These are phyloP conservation scores for Girardinus metallicus DNA, from an alignment of 2,797 vertebrate genomes.

Conservation along the genomic window DNA sequence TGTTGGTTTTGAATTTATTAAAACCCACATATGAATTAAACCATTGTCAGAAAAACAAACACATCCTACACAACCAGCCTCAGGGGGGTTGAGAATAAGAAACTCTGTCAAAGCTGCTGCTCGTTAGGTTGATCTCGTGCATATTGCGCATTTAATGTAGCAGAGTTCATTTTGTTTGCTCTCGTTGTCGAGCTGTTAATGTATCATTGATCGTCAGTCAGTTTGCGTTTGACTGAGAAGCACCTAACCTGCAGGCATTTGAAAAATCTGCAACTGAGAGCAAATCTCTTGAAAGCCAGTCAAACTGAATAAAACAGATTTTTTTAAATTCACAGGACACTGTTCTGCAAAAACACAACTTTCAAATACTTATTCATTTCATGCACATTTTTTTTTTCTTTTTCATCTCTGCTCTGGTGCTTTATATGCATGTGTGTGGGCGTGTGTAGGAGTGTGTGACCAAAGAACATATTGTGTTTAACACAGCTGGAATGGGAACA, in stretches of 20 bases:
- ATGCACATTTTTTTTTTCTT: background rate
- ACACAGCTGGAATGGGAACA: background rate
- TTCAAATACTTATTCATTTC: background rate
- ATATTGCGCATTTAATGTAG: slow-evolving; percentile 17
- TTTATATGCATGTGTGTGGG: background rate
- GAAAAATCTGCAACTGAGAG: slow-evolving; percentile 34
- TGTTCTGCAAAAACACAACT: background rate
- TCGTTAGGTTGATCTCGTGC: slow-evolving; percentile 13
- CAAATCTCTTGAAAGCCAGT: background rate
- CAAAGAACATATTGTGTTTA: background rate
- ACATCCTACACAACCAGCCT: slow-evolving; percentile 34
- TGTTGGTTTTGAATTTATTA: slow-evolving; percentile 27
- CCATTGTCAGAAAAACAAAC: slow-evolving; percentile 36
- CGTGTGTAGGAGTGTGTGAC: background rate
- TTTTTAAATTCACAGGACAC: background rate
- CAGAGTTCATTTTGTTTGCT: background rate
- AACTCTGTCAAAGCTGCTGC: slow-evolving; percentile 5
- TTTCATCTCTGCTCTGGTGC: background rate
- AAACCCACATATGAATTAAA: slow-evolving; percentile 43
- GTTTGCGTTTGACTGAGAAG: slow-evolving; percentile 37
- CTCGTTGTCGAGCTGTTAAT: slow-evolving; percentile 36
- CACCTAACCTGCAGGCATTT: slow-evolving; percentile 18
- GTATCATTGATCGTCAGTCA: slow-evolving; percentile 55
- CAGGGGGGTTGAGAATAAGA: slow-evolving; percentile 9
- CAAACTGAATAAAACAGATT: background rate